A percentile compares a stretch with the other conserved stretches of the same genome.
phyloP scores from a whole-genome alignment of 2,113 vertebrate species.

The Otus sunia region DNA sequence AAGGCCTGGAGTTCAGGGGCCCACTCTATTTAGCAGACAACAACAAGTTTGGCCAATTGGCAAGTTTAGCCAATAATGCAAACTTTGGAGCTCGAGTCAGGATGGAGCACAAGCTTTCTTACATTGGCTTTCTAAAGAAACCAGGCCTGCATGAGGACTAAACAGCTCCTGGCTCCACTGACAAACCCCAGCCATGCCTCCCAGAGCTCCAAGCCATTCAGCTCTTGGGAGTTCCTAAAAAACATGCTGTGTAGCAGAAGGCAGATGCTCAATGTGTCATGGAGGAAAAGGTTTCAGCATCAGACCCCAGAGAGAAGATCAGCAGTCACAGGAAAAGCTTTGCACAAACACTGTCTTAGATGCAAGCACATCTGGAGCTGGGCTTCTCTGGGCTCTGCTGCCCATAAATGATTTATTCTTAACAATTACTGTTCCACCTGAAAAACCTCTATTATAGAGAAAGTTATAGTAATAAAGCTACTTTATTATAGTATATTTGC shows the following conservation, averaged over 20 bases:
- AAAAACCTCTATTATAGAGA: not conserved
- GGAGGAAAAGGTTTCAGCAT: not conserved
- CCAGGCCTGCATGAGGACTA: not conserved
- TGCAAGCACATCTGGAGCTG: fast-evolving
- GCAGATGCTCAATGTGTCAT: not conserved
- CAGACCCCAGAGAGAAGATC: no score
- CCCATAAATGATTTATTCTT: not conserved
- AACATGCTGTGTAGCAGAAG: fast-evolving
- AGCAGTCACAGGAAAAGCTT: not conserved
- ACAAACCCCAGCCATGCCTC: fast-evolving
- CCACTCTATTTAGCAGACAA: not conserved
- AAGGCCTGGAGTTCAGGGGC: not conserved
- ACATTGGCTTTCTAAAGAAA: not conserved
- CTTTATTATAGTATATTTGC: not conserved
- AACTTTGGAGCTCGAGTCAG: not conserved
- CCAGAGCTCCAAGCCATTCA: not conserved
- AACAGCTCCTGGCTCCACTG: not conserved
- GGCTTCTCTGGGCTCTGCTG: not conserved
- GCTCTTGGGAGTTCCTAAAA: not conserved
- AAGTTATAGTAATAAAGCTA: not conserved
- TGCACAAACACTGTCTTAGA: no score
- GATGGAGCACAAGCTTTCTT: not conserved
- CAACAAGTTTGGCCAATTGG: not conserved
- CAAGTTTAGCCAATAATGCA: not conserved
- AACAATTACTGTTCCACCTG: not conserved